Base-by-base conservation (phyloP, 2,113 vertebrate species). In the Eurypyga helias region DNA sequence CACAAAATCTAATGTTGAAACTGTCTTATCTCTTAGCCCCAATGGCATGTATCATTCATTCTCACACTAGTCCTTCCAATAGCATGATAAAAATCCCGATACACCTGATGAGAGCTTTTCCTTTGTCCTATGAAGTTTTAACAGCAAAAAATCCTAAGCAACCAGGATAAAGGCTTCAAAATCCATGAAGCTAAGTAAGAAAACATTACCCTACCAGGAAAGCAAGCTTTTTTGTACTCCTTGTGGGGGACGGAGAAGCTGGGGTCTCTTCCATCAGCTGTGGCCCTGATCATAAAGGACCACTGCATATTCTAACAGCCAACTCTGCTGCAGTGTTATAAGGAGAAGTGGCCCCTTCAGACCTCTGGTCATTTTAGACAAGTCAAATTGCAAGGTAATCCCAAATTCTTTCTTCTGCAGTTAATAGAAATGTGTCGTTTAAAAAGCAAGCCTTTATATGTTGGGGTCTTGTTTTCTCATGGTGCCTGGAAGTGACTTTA, bases 401-500 rank as follows among this genome's bases (percentile, higher is more conserved):
- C 13, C 13, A n/a, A 21, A 11, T 48, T 83, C 83, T 67, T 75
- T 31, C 29, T 79, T 90, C 58, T 55, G 33, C 60, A 55, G 28
- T 78, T 77, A 76, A 49, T 89, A 83, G 55, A 83, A 79, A 73
- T 3, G 3, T 5, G 49, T 77, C 14, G 18, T 79, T 95, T 67
- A 76, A 90, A 93, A 94, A 82, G 43, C 78, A 89, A 64, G 6
- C 17, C 60, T 91, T 86, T 60, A 79, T 93, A 76, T 52, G 58
- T 77, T 73, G 34, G 26, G 13, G 60, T 93, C 80, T 88, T 92
- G 60, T 64, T 91, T 88, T 71, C 62, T 62, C 61, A 89, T 34
- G 9, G 36, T 88, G 87, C 54, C 67, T 96, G n/a, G 58, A 90
- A 94, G 51, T 96, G 84, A 81, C 86, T 90, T 91, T 72, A 75